A percentile compares a stretch with the other conserved stretches of the same genome.
These are phyloP conservation scores for Osmerus mordax DNA, from an alignment of 2,113 vertebrate species.

Conservation along the genomic window DNA sequence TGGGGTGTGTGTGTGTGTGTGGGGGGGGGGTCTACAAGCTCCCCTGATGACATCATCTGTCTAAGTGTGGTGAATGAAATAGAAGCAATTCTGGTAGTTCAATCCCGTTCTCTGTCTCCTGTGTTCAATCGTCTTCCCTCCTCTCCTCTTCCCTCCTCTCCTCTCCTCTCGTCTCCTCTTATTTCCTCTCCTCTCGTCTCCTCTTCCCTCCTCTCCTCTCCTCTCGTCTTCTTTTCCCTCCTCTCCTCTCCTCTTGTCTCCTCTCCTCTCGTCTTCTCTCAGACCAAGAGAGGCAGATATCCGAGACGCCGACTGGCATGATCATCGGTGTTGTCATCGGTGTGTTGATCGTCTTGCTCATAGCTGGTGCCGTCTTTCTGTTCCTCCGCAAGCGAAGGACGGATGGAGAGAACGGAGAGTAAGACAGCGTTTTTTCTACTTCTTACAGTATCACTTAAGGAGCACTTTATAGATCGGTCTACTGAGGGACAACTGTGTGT, in stretches of 20 bases:
- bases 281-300: constrained; percentile 56
- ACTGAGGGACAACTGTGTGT: too few species aligned
- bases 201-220: not conserved
- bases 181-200: not conserved
- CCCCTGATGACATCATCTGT: not conserved
- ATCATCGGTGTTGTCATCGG: constrained; percentile 80
- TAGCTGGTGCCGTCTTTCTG: constrained; percentile 62
- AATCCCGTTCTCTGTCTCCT: too few species aligned
- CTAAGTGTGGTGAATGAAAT: not conserved
- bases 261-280: constrained; percentile 12
- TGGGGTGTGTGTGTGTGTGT: not conserved
- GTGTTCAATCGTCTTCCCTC: not conserved
- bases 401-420: constrained; percentile 72
- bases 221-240: not conserved
- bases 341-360: constrained; percentile 60
- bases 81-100: too few species aligned
- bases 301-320: constrained; percentile 65
- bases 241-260: not conserved
- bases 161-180: constrained; percentile 1
- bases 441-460: not conserved
- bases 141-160: not conserved
- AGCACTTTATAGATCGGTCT: not conserved
- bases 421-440: constrained; percentile 50
- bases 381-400: constrained; percentile 67
- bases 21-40: not conserved